Conservation (phyloP, 1,140 invertebrate species). For the Neodiprion virginianus region DNA sequence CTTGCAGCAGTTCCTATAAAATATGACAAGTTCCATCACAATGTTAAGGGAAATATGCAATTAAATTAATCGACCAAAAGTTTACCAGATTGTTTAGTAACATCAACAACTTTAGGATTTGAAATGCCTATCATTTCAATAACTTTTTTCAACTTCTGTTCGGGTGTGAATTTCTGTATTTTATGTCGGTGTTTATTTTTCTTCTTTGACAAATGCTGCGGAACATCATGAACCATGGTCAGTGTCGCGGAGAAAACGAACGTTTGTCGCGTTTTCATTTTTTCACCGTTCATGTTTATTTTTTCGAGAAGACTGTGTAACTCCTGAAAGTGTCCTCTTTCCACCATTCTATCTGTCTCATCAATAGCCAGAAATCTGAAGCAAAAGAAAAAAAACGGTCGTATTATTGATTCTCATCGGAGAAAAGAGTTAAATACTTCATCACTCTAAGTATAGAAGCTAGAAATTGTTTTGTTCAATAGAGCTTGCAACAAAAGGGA, state of each 20-base stretch:
- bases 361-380: slow-evolving; percentile 90
- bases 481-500: background rate
- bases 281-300: slow-evolving; percentile 75
- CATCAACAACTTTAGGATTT: slow-evolving; percentile 92
- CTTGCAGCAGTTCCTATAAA: slow-evolving; percentile 78
- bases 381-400: slow-evolving; percentile 27
- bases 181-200: slow-evolving; percentile 65
- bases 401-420: slow-evolving; percentile 13
- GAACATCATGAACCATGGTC: slow-evolving; percentile 86
- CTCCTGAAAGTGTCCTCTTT: slow-evolving; percentile 96
- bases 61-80: slow-evolving; percentile 18
- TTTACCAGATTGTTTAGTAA: slow-evolving; percentile 76
- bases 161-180: slow-evolving; percentile 71
- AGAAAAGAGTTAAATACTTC: slow-evolving; percentile 10
- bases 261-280: slow-evolving; percentile 77
- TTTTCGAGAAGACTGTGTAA: slow-evolving; percentile 81
- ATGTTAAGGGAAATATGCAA: slow-evolving; percentile 42
- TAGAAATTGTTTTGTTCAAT: no score
- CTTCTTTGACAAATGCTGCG: slow-evolving; percentile 75
- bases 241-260: slow-evolving; percentile 99
- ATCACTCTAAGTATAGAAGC: background rate
- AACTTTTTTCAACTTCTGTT: slow-evolving; percentile 75
- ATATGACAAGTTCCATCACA: slow-evolving; percentile 17
- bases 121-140: slow-evolving; percentile 81
- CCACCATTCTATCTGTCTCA: slow-evolving; percentile 98